Conservation (phyloP, 37 sponge, comb jelly and placozoan species). For the Geodia barretti region DNA sequence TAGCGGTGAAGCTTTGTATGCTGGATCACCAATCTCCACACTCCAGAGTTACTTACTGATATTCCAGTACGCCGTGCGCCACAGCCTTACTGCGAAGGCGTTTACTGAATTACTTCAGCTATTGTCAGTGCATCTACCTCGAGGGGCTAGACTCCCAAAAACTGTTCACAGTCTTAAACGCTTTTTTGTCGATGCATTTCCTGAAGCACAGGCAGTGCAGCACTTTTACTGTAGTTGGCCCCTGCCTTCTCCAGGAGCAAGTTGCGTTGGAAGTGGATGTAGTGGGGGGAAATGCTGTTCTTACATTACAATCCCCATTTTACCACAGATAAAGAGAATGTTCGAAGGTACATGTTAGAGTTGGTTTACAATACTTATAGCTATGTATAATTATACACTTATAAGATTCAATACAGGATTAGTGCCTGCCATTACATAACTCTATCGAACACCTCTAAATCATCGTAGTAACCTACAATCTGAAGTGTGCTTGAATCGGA, state of each 20-base stretch:
- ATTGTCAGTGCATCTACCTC: not conserved
- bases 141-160: not conserved
- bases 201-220: not conserved
- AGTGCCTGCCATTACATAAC: too few relatives aligned
- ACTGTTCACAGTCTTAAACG: not conserved
- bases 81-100: not conserved
- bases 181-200: constrained; percentile 1
- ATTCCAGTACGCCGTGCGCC: not conserved
- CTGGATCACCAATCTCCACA: not conserved
- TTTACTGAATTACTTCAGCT: not conserved
- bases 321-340: not conserved
- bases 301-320: not conserved
- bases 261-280: not conserved
- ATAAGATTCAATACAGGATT: too few relatives aligned
- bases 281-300: not conserved
- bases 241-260: not conserved
- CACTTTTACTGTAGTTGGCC: constrained; percentile 7
- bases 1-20: not conserved
- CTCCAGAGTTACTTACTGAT: not conserved
- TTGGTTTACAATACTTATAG: too few relatives aligned
- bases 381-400: too few relatives aligned
- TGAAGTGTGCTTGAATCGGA: too few relatives aligned
- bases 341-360: not conserved
- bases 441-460: too few relatives aligned
- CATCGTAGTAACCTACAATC: too few relatives aligned